phyloP scores from a whole-genome alignment of 2,113 vertebrate species.

The Tragelaphus strepsiceros region DNA sequence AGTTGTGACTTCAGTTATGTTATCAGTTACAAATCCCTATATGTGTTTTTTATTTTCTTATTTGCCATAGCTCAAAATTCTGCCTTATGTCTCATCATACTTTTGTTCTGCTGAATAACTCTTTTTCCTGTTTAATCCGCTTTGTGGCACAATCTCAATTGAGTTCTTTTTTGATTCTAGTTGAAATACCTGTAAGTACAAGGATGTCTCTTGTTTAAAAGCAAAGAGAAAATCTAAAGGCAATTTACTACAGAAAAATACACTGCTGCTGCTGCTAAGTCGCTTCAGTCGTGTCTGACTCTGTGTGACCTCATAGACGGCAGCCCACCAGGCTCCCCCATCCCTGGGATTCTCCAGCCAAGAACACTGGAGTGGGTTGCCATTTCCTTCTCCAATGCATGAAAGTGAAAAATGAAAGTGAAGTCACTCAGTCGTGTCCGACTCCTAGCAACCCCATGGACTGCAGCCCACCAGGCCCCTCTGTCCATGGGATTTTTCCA shows the following conservation, averaged over 20 bases:
- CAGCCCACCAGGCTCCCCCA: no score
- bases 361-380: no score
- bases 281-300: no score
- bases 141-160: not conserved
- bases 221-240: not conserved
- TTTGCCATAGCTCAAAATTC: not conserved
- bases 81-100: not conserved
- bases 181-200: not conserved
- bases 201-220: not conserved
- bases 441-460: no score
- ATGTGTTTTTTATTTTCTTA: not conserved
- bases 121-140: not conserved
- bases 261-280: no score
- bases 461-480: no score
- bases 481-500: no score
- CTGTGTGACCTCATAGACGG: no score
- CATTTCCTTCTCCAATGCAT: no score
- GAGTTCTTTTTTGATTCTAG: conserved; percentile 9
- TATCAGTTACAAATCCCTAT: not conserved
- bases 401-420: no score
- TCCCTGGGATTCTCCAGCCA: no score
- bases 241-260: conserved; percentile 5
- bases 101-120: not conserved
- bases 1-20: not conserved
- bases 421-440: no score